Conservation (phyloP, 2,113 vertebrate genomes). For the Paramormyrops kingsleyae region DNA sequence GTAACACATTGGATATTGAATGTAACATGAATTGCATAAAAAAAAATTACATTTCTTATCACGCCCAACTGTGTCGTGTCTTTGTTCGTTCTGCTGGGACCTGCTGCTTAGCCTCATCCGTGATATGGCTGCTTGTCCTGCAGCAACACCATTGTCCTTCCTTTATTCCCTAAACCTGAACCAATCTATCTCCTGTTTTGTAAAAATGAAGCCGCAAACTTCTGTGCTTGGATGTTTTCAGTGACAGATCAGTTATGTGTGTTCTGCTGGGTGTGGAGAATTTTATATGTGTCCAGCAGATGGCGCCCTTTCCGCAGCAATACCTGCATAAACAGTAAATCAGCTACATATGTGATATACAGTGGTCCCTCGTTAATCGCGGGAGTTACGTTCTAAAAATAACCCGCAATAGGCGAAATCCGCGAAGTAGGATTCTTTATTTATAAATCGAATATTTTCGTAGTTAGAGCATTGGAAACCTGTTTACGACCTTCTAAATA, state of each 20-base stretch:
- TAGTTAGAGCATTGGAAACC: no score
- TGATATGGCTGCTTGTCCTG: not conserved
- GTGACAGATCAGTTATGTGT: not conserved
- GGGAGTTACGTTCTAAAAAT: no score
- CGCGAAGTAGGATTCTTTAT: no score
- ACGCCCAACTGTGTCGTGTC: conserved; percentile 31
- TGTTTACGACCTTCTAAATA: no score
- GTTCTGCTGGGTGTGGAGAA: not conserved
- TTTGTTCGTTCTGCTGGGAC: not conserved
- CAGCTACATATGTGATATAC: not conserved
- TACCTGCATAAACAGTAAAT: not conserved
- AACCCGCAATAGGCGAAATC: no score
- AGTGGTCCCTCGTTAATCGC: no score
- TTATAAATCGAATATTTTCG: no score
- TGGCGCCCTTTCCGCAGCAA: not conserved
- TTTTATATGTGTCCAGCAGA: not conserved
- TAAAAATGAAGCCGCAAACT: not conserved
- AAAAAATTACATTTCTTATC: conserved; percentile 81
- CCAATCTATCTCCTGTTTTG: not conserved
- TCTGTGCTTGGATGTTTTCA: not conserved
- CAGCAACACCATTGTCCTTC: not conserved
- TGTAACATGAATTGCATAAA: conserved; percentile 86
- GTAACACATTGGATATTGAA: conserved; percentile 72
- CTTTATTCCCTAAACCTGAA: not conserved
- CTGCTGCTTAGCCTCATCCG: not conserved